Evolutionary conservation across 2,797 vertebrate species (phyloP).

Genomic region (Acropternis orthonyx): DNA sequence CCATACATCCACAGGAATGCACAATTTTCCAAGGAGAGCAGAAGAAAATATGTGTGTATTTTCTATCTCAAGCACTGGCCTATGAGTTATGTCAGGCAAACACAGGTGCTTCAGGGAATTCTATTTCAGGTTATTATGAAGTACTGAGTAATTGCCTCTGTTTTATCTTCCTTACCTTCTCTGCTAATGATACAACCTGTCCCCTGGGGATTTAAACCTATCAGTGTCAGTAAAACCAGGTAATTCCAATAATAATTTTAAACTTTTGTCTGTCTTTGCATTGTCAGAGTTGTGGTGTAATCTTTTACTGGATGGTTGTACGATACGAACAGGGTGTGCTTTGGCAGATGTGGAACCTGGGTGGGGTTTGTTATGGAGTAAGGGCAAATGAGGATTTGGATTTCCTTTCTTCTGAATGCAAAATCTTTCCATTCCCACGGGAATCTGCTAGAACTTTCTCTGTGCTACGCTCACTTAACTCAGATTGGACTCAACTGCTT

Average conservation of each 20-base stretch:
- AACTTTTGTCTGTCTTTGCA: background rate
- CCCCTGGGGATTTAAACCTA: background rate
- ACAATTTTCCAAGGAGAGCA: background rate
- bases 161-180: slow-evolving; percentile 39
- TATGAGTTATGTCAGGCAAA: background rate
- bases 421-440: background rate
- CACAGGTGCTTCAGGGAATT: slow-evolving; percentile 18
- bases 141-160: slow-evolving; percentile 23
- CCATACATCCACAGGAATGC: background rate
- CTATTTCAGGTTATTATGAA: background rate
- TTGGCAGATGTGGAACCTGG: background rate
- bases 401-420: background rate
- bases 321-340: background rate
- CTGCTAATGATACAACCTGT: background rate
- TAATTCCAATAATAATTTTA: background rate
- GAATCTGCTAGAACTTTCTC: slow-evolving; percentile 17
- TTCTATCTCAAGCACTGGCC: background rate
- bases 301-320: background rate
- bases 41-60: background rate
- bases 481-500: background rate
- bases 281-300: background rate
- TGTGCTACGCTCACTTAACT: background rate
- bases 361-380: background rate
- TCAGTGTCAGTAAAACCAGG: slow-evolving; percentile 27
- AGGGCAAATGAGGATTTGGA: slow-evolving; percentile 21